phyloP scores from a whole-genome alignment of 2,113 vertebrate genomes.

The Oceanodroma tethys region DNA sequence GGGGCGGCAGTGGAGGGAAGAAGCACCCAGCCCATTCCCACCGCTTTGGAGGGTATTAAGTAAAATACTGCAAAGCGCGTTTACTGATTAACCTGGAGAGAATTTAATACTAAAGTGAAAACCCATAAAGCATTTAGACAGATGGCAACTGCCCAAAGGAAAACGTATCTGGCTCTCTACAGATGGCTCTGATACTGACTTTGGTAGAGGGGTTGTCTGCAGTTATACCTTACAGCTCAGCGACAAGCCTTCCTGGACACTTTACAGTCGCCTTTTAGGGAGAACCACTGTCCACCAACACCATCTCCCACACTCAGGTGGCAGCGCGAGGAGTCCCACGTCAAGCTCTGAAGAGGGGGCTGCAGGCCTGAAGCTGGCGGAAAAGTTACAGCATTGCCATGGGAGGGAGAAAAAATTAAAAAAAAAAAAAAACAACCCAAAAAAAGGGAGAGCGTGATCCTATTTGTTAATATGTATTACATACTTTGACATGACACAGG shows the following conservation, averaged over 20 bases:
- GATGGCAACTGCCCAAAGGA: background rate
- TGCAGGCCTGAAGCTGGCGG: background rate
- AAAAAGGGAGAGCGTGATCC: background rate
- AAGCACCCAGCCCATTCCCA: background rate
- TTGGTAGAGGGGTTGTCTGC: background rate
- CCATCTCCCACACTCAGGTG: accelerated
- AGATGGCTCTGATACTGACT: background rate
- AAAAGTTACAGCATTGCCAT: background rate
- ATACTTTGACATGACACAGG: background rate
- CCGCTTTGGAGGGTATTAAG: background rate
- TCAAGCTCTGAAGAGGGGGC: background rate
- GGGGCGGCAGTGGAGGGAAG: background rate
- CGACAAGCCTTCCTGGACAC: accelerated
- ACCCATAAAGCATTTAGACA: background rate
- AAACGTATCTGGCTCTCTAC: background rate
- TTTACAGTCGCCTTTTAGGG: background rate
- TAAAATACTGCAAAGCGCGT: background rate
- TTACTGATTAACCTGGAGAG: conserved; percentile 41
- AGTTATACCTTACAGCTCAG: background rate
- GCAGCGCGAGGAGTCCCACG: background rate
- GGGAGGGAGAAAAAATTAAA: background rate
- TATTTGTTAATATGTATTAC: background rate
- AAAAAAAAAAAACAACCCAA: background rate
- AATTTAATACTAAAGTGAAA: background rate
- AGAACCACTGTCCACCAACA: background rate